Conservation (phyloP, 1,140 invertebrate species). For the Conopomorpha cramerella region DNA sequence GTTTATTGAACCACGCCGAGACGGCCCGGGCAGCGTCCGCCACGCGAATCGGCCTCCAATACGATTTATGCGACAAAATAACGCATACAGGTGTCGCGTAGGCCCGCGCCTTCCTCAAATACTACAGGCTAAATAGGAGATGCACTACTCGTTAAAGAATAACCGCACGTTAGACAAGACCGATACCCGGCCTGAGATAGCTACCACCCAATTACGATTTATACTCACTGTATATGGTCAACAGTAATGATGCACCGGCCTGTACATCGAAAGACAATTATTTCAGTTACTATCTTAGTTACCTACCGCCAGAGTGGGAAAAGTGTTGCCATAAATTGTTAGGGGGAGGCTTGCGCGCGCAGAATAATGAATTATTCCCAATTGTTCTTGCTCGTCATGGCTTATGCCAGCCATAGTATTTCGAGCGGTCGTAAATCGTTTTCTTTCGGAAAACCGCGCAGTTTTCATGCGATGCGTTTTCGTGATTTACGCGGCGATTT, state of each 20-base stretch:
- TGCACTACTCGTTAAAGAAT: constrained; percentile 18
- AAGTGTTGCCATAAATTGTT: constrained; percentile 35
- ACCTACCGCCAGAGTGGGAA: constrained; percentile 29
- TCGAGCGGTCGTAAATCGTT: constrained; percentile 35
- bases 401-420: too few species aligned
- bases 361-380: constrained; percentile 60
- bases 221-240: constrained; percentile 43
- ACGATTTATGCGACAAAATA: constrained; percentile 52
- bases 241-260: constrained; percentile 43
- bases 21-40: constrained; percentile 21
- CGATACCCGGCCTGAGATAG: constrained; percentile 23
- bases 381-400: constrained; percentile 55
- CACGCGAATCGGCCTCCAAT: constrained; percentile 22
- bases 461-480: constrained; percentile 10
- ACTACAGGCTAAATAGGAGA: constrained; percentile 39
- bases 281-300: constrained; percentile 53
- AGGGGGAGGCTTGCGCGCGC: constrained; percentile 46
- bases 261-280: constrained; percentile 56
- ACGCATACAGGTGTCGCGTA: constrained; percentile 52
- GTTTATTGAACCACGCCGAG: constrained; percentile 55
- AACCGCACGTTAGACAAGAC: constrained; percentile 26
- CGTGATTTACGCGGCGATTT: neutral
- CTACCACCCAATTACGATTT: constrained; percentile 38
- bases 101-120: constrained; percentile 35
- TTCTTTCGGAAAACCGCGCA: constrained; percentile 29